phyloP scores from a whole-genome alignment of 2,797 vertebrate species.

The Discoglossus pictus region DNA sequence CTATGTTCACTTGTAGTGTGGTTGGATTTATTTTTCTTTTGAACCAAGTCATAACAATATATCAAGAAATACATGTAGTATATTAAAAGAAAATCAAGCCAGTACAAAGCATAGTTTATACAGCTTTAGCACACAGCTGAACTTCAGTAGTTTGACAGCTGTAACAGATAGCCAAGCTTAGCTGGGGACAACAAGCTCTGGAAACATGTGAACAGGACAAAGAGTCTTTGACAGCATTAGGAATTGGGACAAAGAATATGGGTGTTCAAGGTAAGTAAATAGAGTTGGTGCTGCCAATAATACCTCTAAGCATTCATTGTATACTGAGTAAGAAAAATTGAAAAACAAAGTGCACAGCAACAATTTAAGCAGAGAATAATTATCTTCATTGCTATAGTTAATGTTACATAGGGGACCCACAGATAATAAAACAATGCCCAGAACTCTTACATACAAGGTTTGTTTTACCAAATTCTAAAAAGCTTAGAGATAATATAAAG shows the following conservation, averaged over 20 bases:
- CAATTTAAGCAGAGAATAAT: conserved; percentile 69
- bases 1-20: not conserved
- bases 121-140: conserved; percentile 39
- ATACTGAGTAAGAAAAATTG: conserved; percentile 52
- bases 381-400: conserved; percentile 61
- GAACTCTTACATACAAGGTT: too few species aligned
- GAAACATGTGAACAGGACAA: conserved; percentile 42
- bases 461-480: too few species aligned
- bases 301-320: conserved; percentile 37
- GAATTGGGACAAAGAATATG: conserved; percentile 42
- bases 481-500: too few species aligned
- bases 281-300: conserved; percentile 44
- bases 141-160: conserved; percentile 52
- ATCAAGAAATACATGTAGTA: conserved; percentile 30
- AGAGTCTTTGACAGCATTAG: conserved; percentile 50
- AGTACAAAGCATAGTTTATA: conserved; percentile 40
- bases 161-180: conserved; percentile 52
- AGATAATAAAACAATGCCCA: conserved; percentile 40
- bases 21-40: too few species aligned
- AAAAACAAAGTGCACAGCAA: conserved; percentile 56
- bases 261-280: conserved; percentile 29
- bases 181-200: conserved; percentile 46
- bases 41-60: conserved; percentile 5
- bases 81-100: conserved; percentile 39
- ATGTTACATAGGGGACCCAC: conserved; percentile 47